Base-by-base conservation (phyloP, 1,140 invertebrate genomes). In the Melanaphis sacchari region DNA sequence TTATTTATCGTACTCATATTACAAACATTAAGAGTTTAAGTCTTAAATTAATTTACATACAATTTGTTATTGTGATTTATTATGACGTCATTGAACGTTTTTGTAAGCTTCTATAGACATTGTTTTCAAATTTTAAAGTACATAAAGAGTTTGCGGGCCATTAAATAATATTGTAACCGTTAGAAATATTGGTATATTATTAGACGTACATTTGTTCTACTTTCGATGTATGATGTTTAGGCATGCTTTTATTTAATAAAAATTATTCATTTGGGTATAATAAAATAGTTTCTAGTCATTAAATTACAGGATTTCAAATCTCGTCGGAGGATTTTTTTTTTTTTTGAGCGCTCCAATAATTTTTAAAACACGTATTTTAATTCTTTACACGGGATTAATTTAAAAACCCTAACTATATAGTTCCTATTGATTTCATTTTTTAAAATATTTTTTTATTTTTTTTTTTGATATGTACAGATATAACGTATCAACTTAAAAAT, bases 41-140 rank as follows among this genome's bases (percentile, higher is more conserved):
- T 76, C 59, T 76, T 76, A 76, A 76, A 76, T 76, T n/a, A 76
- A 76, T 76, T 76, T 76, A 76, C 59, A 36, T 76, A 76, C 31
- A n/a, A 76, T 76, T 76, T n/a, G 59, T 76, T 76, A n/a, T 36
- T 76, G 31, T 18, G 59, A 76, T 76, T 76, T 36, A 76, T 76
- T 76, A 18, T 76, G n/a, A 18, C 59, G n/a, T 6, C 59, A 76
- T 76, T n/a, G 36, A 18, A 76, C 7, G 59, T 76, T 76, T 76
- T 76, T 76, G 59, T 76, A 76, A 76, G n/a, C 59, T n/a, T 76
- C 6, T 76, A n/a, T 22, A 18, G 31, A 76, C 59, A n/a, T n/a
- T 66, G n/a, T 66, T 66, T n/a, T 76, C 6, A 76, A 18, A 21
- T 76, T 76, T 21, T n/a, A 76, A 76, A n/a, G 31, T 76, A 76